phyloP scores from a whole-genome alignment of 2,797 vertebrate genomes.

The Balearica regulorum region DNA sequence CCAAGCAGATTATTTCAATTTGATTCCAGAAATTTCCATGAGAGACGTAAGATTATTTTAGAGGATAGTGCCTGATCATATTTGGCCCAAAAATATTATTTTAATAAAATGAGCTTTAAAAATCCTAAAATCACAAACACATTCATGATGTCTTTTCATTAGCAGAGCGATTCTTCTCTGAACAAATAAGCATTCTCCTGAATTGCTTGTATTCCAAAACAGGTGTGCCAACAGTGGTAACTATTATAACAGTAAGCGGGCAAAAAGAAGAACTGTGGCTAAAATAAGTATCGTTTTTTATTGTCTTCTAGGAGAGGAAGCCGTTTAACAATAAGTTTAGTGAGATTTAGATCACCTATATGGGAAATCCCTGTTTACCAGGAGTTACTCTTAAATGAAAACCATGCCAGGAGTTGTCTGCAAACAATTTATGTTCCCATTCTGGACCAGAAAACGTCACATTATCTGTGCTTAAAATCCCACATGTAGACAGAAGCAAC shows the following conservation, averaged over 20 bases:
- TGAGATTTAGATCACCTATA: not conserved
- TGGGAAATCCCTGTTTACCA: not conserved
- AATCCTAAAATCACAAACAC: not conserved
- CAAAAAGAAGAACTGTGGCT: not conserved
- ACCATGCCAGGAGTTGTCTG: not conserved
- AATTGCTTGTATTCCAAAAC: not conserved
- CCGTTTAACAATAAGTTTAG: not conserved
- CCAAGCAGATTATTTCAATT: not conserved
- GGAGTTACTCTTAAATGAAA: not conserved
- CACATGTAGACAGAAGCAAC: not conserved
- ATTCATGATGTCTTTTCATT: not conserved
- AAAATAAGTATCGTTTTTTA: not conserved
- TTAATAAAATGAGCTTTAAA: not conserved
- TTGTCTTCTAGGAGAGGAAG: not conserved
- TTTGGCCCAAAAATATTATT: not conserved
- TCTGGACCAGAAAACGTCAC: not conserved
- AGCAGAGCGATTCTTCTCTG: not conserved
- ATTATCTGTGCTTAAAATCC: not conserved
- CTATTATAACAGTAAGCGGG: not conserved
- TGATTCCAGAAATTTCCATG: slow-evolving; percentile 21
- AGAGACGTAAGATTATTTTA: not conserved
- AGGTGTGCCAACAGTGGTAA: not conserved
- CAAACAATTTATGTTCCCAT: not conserved
- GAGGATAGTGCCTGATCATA: not conserved
- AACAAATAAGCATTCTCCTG: not conserved